Evolutionary conservation across 2,888 invertebrate species (phyloP).

Genomic region (Euzophera pinguis): DNA sequence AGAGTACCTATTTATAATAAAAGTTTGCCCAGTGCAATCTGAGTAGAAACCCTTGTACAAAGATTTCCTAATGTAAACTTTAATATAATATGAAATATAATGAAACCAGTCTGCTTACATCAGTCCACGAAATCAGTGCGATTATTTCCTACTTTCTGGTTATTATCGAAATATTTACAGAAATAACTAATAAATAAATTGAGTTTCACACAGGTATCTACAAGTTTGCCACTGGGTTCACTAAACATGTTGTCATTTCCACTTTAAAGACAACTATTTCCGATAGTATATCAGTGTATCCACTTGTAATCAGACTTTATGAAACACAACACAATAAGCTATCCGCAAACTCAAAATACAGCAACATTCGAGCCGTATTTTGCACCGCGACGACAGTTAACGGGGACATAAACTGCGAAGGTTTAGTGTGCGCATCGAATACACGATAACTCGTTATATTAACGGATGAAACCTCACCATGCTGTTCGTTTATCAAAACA

Average conservation of each 20-base stretch:
- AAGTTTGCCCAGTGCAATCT: too few relatives aligned
- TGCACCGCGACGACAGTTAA: conserved; percentile 29
- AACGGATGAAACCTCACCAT: conserved; percentile 54
- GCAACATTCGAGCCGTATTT: not conserved
- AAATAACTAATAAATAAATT: not conserved
- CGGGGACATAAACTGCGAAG: conserved; percentile 44
- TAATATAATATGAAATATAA: too few relatives aligned
- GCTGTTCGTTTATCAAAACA: conserved; percentile 17
- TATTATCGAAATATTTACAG: too few relatives aligned
- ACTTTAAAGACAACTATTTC: not conserved
- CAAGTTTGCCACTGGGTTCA: not conserved
- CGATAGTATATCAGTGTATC: not conserved
- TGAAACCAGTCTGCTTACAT: too few relatives aligned
- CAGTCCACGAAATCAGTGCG: too few relatives aligned
- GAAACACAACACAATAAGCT: not conserved
- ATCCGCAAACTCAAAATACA: not conserved
- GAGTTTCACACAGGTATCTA: not conserved
- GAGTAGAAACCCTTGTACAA: too few relatives aligned
- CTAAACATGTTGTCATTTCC: not conserved
- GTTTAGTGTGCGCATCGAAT: conserved; percentile 39
- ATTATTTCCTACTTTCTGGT: too few relatives aligned
- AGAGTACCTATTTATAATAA: too few relatives aligned
- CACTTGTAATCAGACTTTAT: not conserved
- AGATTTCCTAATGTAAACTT: too few relatives aligned
- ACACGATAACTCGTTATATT: conserved; percentile 49